phyloP scores from a whole-genome alignment of 2,888 invertebrate genomes.

The Calameuta pallipes region DNA sequence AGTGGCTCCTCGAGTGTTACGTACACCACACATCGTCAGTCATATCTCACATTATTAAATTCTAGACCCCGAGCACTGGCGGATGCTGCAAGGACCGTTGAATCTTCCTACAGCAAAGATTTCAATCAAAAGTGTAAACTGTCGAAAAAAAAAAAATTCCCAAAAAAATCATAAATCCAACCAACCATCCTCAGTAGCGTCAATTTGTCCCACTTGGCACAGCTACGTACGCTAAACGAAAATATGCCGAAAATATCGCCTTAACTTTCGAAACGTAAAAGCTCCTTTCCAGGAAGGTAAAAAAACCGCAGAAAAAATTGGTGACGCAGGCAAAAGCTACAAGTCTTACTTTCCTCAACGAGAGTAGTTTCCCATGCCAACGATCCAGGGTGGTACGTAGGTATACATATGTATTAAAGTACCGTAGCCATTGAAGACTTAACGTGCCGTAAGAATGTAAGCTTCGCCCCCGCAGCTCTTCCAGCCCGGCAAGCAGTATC shows the following conservation, averaged over 20 bases:
- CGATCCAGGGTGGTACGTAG: neutral
- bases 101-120: neutral
- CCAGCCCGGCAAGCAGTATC: neutral
- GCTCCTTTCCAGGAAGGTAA: neutral
- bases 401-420: slow-evolving; percentile 37
- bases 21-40: slow-evolving; percentile 29
- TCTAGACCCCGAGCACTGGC: neutral
- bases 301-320: neutral
- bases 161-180: neutral
- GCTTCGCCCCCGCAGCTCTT: slow-evolving; percentile 4
- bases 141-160: neutral
- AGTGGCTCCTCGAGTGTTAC: slow-evolving; percentile 31
- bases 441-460: slow-evolving; percentile 51
- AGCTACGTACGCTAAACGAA: too few relatives aligned
- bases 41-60: slow-evolving; percentile 54
- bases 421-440: slow-evolving; percentile 51
- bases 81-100: neutral
- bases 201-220: too few relatives aligned
- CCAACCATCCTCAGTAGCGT: too few relatives aligned
- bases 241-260: neutral
- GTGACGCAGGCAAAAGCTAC: neutral
- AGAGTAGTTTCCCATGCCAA: neutral
- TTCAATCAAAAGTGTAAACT: neutral
- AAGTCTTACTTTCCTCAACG: neutral
- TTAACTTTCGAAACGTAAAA: neutral